A percentile compares a stretch with the other conserved stretches of the same genome.
Evolutionary conservation across 2,113 vertebrate species (phyloP).

Genomic region (Corythoichthys haematopterus): DNA sequence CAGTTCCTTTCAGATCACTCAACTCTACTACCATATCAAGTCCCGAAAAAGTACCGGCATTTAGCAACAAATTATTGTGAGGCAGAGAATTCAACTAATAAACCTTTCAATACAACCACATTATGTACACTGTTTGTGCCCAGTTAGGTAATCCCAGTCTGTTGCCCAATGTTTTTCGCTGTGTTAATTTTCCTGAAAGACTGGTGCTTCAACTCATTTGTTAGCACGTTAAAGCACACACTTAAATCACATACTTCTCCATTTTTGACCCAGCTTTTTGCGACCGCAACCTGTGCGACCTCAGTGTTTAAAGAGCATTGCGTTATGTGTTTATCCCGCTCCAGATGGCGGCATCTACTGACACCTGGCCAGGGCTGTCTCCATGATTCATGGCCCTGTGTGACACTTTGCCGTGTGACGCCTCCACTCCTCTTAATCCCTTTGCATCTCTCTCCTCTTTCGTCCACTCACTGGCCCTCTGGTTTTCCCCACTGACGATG

Average conservation of each 20-base stretch:
- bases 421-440: slow-evolving; percentile 64
- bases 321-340: slow-evolving; percentile 51
- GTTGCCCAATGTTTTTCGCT: slow-evolving; percentile 16
- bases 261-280: not conserved
- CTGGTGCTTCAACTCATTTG: not conserved
- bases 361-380: slow-evolving; percentile 57
- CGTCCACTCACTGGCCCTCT: slow-evolving; percentile 15
- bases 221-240: not conserved
- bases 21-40: too few relatives aligned
- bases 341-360: slow-evolving; percentile 48
- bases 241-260: not conserved
- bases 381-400: slow-evolving; percentile 64
- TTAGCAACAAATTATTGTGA: not conserved
- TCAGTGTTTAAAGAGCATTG: slow-evolving; percentile 41
- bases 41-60: too few relatives aligned
- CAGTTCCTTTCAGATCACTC: too few relatives aligned
- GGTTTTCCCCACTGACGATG: slow-evolving; percentile 42
- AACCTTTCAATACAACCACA: not conserved
- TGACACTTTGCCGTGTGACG: slow-evolving; percentile 46
- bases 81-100: not conserved
- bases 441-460: slow-evolving; percentile 12
- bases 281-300: slow-evolving; percentile 1
- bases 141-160: not conserved
- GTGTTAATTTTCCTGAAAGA: not conserved
- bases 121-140: not conserved